Base-by-base conservation (phyloP, 2,888 invertebrate species). In the Tanytarsus gracilentus region DNA sequence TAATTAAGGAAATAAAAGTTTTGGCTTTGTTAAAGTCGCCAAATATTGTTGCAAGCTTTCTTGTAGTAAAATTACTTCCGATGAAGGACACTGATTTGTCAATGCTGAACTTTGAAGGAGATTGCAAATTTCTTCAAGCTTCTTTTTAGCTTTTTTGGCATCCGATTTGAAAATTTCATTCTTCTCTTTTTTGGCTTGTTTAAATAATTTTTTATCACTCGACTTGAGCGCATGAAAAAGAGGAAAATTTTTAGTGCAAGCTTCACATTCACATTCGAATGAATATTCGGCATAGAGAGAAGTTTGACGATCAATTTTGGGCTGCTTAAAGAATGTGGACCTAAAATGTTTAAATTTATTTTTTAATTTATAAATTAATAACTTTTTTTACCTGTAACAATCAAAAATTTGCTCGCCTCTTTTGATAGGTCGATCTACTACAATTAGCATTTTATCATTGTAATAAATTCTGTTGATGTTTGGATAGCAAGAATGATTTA, bases 401-500 rank as follows among this genome's bases (percentile, higher is more conserved):
- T 90, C 90, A 68, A 82, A 83, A 23, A 91, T 72, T 71, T 86
- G 83, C 67, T 82, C 80, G 59, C 86, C 86, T 66, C 81, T 80
- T 65, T 77, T 75, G 62, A 92, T 87, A 7, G 82, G 81, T 66
- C 83, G 77, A 51, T 52, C 33, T 14, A 88, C 69, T 5, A 85
- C 82, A 11, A 78, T 70, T 9, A 30, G 16, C 9, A 33, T 30
- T 65, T 75, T 79, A 61, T 73, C 71, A 3, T 78, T 78, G 50
- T 77, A 72, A 61, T 80, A 82, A 63, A 76, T 75, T 62, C 89
- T 78, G 0, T 83, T 80, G 0, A 90, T 85, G 74, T 89, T 90
- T 1, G 92, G 89, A 63, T 83, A 78, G 73, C 95, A 95, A 1
- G 91, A 88, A 71, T 95, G 95, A 74, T 95, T 91, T 26, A 93